These are phyloP conservation scores for Agelastica alni DNA, from an alignment of 2,888 invertebrate species.

Conservation along the genomic window DNA sequence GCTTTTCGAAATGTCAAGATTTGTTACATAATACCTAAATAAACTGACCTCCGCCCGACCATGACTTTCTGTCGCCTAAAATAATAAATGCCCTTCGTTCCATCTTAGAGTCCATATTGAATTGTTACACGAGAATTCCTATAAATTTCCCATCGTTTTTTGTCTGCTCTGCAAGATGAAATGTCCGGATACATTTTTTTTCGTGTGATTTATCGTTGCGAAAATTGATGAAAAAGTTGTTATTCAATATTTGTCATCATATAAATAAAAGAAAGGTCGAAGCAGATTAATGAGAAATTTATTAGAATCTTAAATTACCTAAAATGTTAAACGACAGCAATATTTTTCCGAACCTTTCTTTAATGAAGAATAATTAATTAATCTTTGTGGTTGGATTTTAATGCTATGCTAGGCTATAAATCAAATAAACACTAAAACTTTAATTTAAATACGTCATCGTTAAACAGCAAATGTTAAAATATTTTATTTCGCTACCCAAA, in stretches of 20 bases:
- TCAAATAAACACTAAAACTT: too few relatives aligned
- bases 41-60: neutral
- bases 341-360: too few relatives aligned
- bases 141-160: conserved; percentile 6
- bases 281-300: conserved; percentile 6
- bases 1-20: neutral
- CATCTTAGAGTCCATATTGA: conserved; percentile 9
- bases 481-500: too few relatives aligned
- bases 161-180: conserved; percentile 7
- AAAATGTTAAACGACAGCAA: too few relatives aligned
- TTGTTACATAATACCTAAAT: neutral
- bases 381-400: too few relatives aligned
- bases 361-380: too few relatives aligned
- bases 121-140: conserved; percentile 2
- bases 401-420: too few relatives aligned
- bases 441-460: too few relatives aligned
- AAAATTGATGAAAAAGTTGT: conserved; percentile 10
- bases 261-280: neutral
- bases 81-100: neutral
- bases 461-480: too few relatives aligned
- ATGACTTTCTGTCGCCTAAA: neutral
- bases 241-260: conserved; percentile 6
- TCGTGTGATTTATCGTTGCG: neutral
- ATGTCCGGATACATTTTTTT: conserved; percentile 9
- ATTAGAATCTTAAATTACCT: neutral